phyloP scores from a whole-genome alignment of 1,140 invertebrate species.

The Cydia amplana region DNA sequence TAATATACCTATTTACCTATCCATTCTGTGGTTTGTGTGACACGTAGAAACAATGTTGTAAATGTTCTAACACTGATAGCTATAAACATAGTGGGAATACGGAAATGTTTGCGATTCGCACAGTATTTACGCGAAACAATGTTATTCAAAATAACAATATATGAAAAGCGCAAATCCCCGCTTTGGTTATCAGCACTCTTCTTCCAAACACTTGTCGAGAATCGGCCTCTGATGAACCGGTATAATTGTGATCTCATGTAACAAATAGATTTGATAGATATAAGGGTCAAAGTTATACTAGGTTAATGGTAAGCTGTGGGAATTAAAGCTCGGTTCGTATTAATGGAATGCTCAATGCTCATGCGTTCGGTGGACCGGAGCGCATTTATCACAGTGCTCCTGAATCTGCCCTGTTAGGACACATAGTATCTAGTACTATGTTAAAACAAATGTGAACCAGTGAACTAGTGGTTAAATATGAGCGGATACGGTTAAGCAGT shows the following conservation, averaged over 20 bases:
- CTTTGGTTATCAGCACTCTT: not conserved
- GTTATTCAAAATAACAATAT: constrained; percentile 13
- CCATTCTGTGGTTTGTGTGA: not conserved
- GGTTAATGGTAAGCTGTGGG: not conserved
- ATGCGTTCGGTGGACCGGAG: not conserved
- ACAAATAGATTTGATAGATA: not conserved
- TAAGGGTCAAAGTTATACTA: not conserved
- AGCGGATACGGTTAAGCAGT: too few species aligned
- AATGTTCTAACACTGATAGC: not conserved
- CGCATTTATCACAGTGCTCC: constrained; percentile 1
- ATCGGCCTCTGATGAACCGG: not conserved
- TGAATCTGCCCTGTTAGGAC: constrained; percentile 7
- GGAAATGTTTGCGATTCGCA: not conserved
- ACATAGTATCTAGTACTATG: constrained; percentile 6
- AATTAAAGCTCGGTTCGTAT: not conserved
- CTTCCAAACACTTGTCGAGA: not conserved
- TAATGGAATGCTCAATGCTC: constrained; percentile 31
- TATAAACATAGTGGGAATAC: not conserved
- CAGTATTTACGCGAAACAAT: constrained; percentile 1
- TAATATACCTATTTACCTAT: not conserved
- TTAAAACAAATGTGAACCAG: not conserved
- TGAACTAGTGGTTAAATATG: too few species aligned
- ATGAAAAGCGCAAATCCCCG: constrained; percentile 12
- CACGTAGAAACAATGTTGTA: not conserved
- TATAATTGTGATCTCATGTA: not conserved